phyloP scores from a whole-genome alignment of 1,140 invertebrate genomes.

The Psix sp. region DNA sequence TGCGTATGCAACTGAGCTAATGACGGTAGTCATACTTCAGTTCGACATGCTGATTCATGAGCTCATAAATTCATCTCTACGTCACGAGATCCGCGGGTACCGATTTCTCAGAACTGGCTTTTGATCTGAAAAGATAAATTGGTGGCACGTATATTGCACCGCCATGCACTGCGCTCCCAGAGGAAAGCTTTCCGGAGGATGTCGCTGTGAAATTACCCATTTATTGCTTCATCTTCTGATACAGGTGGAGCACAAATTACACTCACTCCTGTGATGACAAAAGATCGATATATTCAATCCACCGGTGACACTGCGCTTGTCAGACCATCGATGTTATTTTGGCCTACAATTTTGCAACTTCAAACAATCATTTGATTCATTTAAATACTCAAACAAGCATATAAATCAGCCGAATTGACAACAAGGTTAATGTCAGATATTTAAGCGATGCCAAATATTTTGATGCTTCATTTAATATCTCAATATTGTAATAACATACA shows the following conservation, averaged over 20 bases:
- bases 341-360: no score
- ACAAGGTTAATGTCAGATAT: conserved; percentile 29
- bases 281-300: not conserved
- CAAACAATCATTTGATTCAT: no score
- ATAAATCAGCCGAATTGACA: no score
- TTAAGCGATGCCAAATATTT: conserved; percentile 20
- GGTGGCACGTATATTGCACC: conserved; percentile 48
- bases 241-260: conserved; percentile 7
- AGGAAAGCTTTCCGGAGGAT: conserved; percentile 35
- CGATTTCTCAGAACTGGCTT: conserved; percentile 69
- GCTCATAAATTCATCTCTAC: conserved; percentile 70
- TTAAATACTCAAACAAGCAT: no score
- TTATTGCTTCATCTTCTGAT: conserved; percentile 16
- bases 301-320: no score
- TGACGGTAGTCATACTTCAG: conserved; percentile 54
- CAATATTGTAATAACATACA: conserved; percentile 27
- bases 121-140: conserved; percentile 70
- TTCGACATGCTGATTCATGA: conserved; percentile 69
- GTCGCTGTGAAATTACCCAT: conserved; percentile 34
- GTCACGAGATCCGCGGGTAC: conserved; percentile 44
- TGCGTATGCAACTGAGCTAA: conserved; percentile 18
- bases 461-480: conserved; percentile 25
- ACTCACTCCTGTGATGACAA: not conserved
- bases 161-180: conserved; percentile 41
- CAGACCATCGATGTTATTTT: no score